These are phyloP conservation scores for Eugnorisma glareosa DNA, from an alignment of 2,888 invertebrate species.

Conservation along the genomic window DNA sequence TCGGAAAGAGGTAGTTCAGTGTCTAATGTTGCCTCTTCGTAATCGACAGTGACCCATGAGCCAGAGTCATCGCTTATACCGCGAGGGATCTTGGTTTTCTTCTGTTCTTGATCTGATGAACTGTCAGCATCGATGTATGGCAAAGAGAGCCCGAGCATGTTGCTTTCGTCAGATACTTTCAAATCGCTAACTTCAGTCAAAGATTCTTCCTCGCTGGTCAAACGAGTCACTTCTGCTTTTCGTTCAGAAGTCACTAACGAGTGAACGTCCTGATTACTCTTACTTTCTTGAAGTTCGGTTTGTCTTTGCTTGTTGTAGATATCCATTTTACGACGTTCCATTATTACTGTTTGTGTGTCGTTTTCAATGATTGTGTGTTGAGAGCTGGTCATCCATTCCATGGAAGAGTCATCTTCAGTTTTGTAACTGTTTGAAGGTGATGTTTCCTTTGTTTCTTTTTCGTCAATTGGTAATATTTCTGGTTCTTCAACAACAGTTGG, in stretches of 20 bases:
- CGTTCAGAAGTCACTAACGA: constrained; percentile 80
- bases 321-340: constrained; percentile 91
- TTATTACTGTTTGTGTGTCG: constrained; percentile 92
- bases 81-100: constrained; percentile 79
- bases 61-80: constrained; percentile 93
- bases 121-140: constrained; percentile 90
- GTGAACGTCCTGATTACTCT: constrained; percentile 82
- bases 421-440: constrained; percentile 85
- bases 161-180: constrained; percentile 89
- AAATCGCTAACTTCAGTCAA: constrained; percentile 92
- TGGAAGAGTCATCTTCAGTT: constrained; percentile 87
- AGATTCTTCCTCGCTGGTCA: constrained; percentile 93
- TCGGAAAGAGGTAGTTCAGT: constrained; percentile 91
- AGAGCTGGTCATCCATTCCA: constrained; percentile 87
- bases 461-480: constrained; percentile 73
- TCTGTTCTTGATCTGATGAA: constrained; percentile 88
- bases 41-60: constrained; percentile 93
- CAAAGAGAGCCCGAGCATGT: constrained; percentile 86
- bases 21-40: constrained; percentile 91
- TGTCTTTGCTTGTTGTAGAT: constrained; percentile 90
- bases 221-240: constrained; percentile 87
- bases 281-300: constrained; percentile 85
- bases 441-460: constrained; percentile 75
- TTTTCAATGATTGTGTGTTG: constrained; percentile 87
- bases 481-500: constrained; percentile 79